A percentile compares a stretch with the other conserved stretches of the same genome.
Evolutionary conservation across 2,888 invertebrate species (phyloP).

Genomic region (Pycnomerus fuliginosus): DNA sequence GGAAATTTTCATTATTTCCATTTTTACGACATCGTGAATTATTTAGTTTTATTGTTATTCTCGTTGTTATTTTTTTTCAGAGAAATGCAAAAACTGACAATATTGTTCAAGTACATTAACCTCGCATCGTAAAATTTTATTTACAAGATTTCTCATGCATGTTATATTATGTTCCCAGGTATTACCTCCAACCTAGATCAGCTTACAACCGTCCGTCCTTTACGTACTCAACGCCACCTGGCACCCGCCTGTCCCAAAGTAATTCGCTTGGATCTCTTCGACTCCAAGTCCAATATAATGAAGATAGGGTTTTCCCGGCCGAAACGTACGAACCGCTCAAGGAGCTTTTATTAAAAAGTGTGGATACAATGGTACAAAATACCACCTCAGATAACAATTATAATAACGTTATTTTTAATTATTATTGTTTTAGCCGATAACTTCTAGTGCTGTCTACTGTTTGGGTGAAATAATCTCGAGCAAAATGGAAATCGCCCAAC

Average conservation of each 20-base stretch:
- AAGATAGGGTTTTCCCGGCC: conserved; percentile 85
- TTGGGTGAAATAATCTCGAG: conserved; percentile 83
- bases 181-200: conserved; percentile 71
- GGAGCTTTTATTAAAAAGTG: conserved; percentile 73
- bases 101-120: too few relatives aligned
- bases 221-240: conserved; percentile 73
- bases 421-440: conserved; percentile 63
- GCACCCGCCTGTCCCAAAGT: conserved; percentile 66
- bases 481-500: conserved; percentile 88
- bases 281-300: conserved; percentile 82
- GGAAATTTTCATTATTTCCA: too few relatives aligned
- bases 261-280: conserved; percentile 79
- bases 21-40: too few relatives aligned
- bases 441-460: conserved; percentile 78
- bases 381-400: too few relatives aligned
- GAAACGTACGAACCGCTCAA: conserved; percentile 77
- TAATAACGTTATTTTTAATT: conserved; percentile 5
- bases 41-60: too few relatives aligned
- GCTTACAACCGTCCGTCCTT: conserved; percentile 59
- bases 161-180: conserved; percentile 57
- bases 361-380: conserved; percentile 60
- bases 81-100: too few relatives aligned
- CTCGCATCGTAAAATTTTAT: too few relatives aligned
- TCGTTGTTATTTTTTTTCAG: too few relatives aligned
- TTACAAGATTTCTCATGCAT: too few relatives aligned